Evolutionary conservation across 1,140 invertebrate species (phyloP).

Genomic region (Xylocopa sonorina): DNA sequence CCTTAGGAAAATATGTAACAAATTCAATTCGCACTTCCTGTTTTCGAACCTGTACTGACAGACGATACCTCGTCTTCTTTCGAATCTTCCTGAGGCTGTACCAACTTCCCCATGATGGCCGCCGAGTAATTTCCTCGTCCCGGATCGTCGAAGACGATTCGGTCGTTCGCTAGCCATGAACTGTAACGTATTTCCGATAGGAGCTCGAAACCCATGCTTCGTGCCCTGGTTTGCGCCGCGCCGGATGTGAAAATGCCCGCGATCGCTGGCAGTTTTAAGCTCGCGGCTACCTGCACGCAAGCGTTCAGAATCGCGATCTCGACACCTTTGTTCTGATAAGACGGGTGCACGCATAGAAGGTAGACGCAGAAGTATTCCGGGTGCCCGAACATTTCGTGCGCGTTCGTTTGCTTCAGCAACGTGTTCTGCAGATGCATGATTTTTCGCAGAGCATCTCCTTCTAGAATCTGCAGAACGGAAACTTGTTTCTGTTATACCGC

Average conservation of each 20-base stretch:
- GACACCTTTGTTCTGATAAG: constrained; percentile 76
- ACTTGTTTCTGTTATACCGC: background rate
- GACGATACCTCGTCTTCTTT: background rate
- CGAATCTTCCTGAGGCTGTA: background rate
- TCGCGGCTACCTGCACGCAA: constrained; percentile 78
- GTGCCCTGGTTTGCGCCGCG: constrained; percentile 79
- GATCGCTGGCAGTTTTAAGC: constrained; percentile 80
- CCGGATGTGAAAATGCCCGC: constrained; percentile 83
- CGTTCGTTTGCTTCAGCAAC: constrained; percentile 75
- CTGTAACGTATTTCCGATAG: constrained; percentile 83
- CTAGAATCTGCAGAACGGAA: constrained; percentile 38
- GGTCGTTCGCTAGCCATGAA: constrained; percentile 82
- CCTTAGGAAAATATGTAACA: no score
- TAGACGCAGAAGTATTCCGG: constrained; percentile 75
- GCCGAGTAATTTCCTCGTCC: constrained; percentile 84
- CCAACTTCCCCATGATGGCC: constrained; percentile 82
- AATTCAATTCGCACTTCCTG: background rate
- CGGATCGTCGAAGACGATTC: constrained; percentile 83
- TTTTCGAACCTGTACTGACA: background rate
- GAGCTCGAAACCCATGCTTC: constrained; percentile 80
- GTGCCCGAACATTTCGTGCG: constrained; percentile 69
- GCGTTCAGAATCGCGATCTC: constrained; percentile 80
- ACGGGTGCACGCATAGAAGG: constrained; percentile 77
- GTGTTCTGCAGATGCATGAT: constrained; percentile 74
- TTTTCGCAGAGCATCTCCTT: constrained; percentile 74